These are phyloP conservation scores for Smithornis capensis DNA, from an alignment of 2,113 vertebrate genomes.

Conservation along the genomic window DNA sequence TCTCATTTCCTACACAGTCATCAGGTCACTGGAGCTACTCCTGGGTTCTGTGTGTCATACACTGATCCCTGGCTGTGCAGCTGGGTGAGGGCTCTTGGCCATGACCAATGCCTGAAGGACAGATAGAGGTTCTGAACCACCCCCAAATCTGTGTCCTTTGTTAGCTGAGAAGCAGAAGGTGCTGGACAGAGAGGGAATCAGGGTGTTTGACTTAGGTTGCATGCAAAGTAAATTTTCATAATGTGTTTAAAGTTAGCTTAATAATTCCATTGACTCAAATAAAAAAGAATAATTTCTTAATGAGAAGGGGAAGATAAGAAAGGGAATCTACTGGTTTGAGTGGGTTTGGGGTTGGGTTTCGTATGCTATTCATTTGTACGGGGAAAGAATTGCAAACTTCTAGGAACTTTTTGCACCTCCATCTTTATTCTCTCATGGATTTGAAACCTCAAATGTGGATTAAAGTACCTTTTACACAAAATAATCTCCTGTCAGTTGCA, in stretches of 20 bases:
- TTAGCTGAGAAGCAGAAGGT: not conserved
- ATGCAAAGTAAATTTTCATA: not conserved
- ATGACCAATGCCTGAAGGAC: not conserved
- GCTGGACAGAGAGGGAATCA: rapidly evolving
- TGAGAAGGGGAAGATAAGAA: not conserved
- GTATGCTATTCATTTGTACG: not conserved
- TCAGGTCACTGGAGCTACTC: rapidly evolving
- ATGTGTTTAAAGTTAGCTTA: not conserved
- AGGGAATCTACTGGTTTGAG: not conserved
- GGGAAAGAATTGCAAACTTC: not conserved
- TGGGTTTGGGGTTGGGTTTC: not conserved
- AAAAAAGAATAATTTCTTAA: not conserved
- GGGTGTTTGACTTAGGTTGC: not conserved
- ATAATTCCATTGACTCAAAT: not conserved
- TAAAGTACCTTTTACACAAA: not conserved
- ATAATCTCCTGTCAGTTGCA: not conserved
- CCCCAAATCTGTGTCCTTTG: not conserved
- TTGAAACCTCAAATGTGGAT: not conserved
- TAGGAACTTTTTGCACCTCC: not conserved
- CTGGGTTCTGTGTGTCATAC: not conserved
- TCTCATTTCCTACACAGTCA: not conserved
- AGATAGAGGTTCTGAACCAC: not conserved
- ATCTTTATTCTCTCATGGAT: not conserved
- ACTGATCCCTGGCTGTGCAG: not conserved
- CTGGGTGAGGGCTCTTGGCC: not conserved